phyloP scores from a whole-genome alignment of 2,888 invertebrate species.

The Spatulosminthurus flaviceps region DNA sequence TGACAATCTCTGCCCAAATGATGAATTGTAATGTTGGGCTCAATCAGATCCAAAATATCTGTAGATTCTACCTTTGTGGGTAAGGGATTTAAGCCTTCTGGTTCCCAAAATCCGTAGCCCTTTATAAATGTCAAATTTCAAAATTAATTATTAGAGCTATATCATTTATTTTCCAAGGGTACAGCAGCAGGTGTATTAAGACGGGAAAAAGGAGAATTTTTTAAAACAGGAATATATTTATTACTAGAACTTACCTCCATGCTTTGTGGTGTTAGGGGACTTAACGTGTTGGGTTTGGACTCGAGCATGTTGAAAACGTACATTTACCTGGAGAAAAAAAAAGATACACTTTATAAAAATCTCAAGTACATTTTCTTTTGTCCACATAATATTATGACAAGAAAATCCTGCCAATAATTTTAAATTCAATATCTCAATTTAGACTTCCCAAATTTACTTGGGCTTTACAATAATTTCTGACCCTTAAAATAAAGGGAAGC shows the following conservation, averaged over 20 bases:
- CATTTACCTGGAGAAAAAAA: conserved; percentile 32
- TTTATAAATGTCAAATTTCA: background rate
- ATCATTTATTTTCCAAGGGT: too few relatives aligned
- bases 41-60: conserved; percentile 55
- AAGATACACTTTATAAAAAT: background rate
- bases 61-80: conserved; percentile 57
- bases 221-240: too few relatives aligned
- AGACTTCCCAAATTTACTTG: too few relatives aligned
- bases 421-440: too few relatives aligned
- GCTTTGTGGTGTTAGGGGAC: conserved; percentile 59
- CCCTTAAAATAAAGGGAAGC: too few relatives aligned
- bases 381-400: too few relatives aligned
- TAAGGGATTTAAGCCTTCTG: conserved; percentile 53
- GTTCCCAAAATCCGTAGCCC: conserved; percentile 61
- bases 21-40: conserved; percentile 51
- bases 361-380: too few relatives aligned
- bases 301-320: conserved; percentile 59
- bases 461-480: too few relatives aligned
- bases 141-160: background rate
- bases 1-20: conserved; percentile 42
- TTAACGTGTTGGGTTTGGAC: conserved; percentile 58
- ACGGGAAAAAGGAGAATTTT: too few relatives aligned
- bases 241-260: conserved; percentile 60
- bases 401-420: too few relatives aligned
- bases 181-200: too few relatives aligned